These are phyloP conservation scores for Neofelis nebulosa DNA, from an alignment of 2,113 vertebrate genomes.

Conservation along the genomic window DNA sequence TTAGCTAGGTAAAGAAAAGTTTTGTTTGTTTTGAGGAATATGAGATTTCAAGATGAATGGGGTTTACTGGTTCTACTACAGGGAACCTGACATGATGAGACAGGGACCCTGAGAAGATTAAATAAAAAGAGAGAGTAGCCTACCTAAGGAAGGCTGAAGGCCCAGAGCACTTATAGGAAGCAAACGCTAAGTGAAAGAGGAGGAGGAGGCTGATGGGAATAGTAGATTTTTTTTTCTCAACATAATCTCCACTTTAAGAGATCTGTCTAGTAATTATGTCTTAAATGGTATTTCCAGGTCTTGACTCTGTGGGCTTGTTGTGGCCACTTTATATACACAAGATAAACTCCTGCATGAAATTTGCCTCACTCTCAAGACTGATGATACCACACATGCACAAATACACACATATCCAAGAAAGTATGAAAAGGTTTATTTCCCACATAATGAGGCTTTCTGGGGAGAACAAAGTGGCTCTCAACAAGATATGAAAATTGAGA, in stretches of 20 bases:
- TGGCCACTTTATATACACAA: neutral
- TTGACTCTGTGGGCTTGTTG: neutral
- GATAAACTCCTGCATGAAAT: neutral
- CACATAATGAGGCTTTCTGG: neutral
- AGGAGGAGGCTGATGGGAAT: neutral
- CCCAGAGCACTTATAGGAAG: accelerated
- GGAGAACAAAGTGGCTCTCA: neutral
- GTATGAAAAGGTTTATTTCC: neutral
- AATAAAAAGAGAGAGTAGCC: neutral
- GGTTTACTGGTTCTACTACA: neutral
- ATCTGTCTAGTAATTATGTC: neutral
- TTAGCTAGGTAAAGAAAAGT: neutral
- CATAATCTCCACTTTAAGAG: neutral
- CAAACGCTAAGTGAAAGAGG: neutral
- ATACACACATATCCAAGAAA: neutral
- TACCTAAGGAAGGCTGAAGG: neutral
- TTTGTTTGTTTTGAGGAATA: neutral
- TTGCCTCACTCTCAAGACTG: neutral
- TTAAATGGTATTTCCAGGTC: neutral
- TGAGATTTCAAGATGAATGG: neutral
- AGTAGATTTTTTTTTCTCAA: neutral
- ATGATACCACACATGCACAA: neutral
- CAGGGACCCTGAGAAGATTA: accelerated
- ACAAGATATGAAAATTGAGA: neutral
- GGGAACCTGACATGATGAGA: neutral